These are phyloP conservation scores for Carpatolechia fugitivella DNA, from an alignment of 2,888 invertebrate species.

Conservation along the genomic window DNA sequence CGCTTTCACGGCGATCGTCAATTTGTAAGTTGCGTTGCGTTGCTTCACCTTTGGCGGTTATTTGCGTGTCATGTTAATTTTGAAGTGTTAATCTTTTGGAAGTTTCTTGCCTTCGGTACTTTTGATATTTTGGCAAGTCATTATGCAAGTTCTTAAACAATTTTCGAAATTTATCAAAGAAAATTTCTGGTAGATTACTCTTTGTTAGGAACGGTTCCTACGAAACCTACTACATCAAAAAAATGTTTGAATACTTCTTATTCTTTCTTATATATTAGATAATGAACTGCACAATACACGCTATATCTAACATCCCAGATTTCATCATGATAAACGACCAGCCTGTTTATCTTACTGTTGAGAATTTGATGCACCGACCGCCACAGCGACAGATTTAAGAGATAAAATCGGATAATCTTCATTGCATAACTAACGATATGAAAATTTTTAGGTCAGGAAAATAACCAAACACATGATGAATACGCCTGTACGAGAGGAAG, in stretches of 20 bases:
- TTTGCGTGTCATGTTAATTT: constrained; percentile 4
- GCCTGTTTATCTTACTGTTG: not conserved
- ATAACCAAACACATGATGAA: not conserved
- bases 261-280: no score
- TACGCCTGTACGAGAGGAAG: not conserved
- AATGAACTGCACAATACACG: no score
- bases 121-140: not conserved
- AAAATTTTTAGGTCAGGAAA: not conserved
- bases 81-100: not conserved
- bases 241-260: no score
- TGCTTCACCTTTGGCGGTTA: not conserved
- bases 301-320: no score
- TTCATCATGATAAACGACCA: not conserved
- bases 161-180: not conserved
- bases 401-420: not conserved
- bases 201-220: no score
- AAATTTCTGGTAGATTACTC: no score
- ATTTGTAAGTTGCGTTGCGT: not conserved
- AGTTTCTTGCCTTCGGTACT: not conserved
- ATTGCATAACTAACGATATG: not conserved
- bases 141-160: not conserved
- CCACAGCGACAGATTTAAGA: not conserved
- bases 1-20: constrained; percentile 9
- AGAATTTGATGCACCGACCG: not conserved
- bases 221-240: no score